A percentile compares a stretch with the other conserved stretches of the same genome.
Conservation (phyloP, 2,797 vertebrate genomes). For the Phylloscopus collybita region DNA sequence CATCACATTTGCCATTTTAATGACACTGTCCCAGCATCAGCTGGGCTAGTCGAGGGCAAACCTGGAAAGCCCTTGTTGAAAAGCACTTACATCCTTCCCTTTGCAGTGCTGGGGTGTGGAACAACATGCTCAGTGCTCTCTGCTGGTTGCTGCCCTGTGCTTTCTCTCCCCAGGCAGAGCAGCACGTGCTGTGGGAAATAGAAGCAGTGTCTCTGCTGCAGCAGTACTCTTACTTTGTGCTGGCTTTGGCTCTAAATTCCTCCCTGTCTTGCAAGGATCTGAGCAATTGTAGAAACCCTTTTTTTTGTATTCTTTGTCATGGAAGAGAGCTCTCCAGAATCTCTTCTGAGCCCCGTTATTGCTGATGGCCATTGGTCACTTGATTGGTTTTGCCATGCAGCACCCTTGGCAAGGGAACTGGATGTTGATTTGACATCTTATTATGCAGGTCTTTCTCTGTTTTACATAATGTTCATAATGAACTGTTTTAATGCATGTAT, state of each 20-base stretch:
- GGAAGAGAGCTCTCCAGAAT: background rate
- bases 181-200: background rate
- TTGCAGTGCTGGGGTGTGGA: background rate
- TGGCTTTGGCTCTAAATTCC: background rate
- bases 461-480: background rate
- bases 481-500: background rate
- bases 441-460: background rate
- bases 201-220: background rate
- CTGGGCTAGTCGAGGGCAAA: background rate
- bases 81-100: background rate
- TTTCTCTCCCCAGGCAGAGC: background rate
- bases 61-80: background rate
- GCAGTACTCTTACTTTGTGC: background rate
- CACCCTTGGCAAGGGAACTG: background rate
- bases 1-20: accelerated
- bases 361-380: background rate
- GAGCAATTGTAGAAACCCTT: background rate
- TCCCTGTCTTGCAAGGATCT: background rate
- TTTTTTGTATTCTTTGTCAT: background rate
- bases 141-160: background rate
- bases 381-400: background rate
- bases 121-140: background rate
- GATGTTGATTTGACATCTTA: background rate
- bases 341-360: background rate
- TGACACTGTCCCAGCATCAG: background rate